Evolutionary conservation across 2,113 vertebrate genomes (phyloP), one percentile per base, ranked within the genome.

Genomic region (Salminus brasiliensis): DNA sequence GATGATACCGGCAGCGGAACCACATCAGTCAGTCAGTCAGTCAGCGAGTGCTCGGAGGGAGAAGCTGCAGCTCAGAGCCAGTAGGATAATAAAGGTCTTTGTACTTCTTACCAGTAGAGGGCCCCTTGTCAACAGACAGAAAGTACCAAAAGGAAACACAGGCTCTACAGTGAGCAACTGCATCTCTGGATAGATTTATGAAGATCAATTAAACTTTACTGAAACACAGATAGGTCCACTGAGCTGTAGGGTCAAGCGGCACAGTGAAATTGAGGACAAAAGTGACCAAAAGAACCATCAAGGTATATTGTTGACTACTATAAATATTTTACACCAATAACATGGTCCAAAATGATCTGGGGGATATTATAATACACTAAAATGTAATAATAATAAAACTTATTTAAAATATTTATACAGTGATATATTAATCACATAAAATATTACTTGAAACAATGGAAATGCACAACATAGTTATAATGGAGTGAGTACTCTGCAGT

Each of bases 51-150:
- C 34, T 27, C 12, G 29, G 43, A 55, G 11, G 32, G 30, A 62
- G 18, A 59, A 57, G 23, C 27, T 52, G 12, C 11, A 32, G 47
- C 49, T 63, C 30, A 5, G 49, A 60, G 25, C 67, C 34, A 34
- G 62, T 53, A 55, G 75, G 72, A 43, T 72, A 73, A 75, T 52
- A 49, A 81, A 77, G 66, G 39, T 65, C 21, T 80, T 36, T 77
- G 53, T 66, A 13, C 34, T 25, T 65, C 32, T 60, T 65, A 55
- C 85, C 85, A 87, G 83, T 80, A 88, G 87, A 85, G 87, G 85
- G 87, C 83, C 23, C 83, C 81, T 82, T 66, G 43, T 78, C 83
- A 85, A 85, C 79, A 75, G 66, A 70, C 45, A 78, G 67, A 70
- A 76, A 62, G 36, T 39, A 32, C n/a, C 60, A 29, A 5, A 57